Evolutionary conservation across 1,140 invertebrate genomes (phyloP), one percentile per base, ranked within the genome.

Genomic region (Scaptomyza pallida): DNA sequence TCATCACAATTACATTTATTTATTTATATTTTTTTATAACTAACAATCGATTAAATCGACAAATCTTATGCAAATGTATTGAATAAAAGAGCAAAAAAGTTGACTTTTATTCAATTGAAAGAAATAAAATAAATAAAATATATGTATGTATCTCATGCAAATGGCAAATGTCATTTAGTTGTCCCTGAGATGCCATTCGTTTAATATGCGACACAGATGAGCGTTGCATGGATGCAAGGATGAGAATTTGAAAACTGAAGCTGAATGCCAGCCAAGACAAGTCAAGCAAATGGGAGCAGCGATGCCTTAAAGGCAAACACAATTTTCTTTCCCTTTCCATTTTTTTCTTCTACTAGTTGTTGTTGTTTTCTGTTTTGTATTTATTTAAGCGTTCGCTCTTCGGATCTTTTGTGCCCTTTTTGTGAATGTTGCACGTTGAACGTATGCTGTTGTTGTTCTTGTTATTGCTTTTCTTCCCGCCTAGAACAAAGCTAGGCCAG

Each of bases 341-440:
- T 9, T 45, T 9, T 51, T 44, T 61, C 50, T 83, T 75, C 62
- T 51, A 55, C 41, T 59, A 48, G 26, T 78, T 74, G 26, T 45
- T 60, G 54, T 40, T 51, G 48, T 19, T 71, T 44, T 56, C n/a
- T 71, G 68, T 17, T 72, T 47, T 85, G 62, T 83, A 69, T 85
- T 85, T 81, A 74, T 69, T 80, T 81, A 86, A 85, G 77, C 63
- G 73, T 62, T 85, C 47, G 16, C 56, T 72, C 45, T 30, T 62
- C 61, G 72, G 55, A 12, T 78, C 67, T 77, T 72, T 75, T 79
- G 68, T 76, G 80, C 75, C 81, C 81, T 80, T 82, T 85, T 2
- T 9, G 26, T 86, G 64, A 85, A 71, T 85, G 81, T 77, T 86
- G 81, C 77, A 81, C 81, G 80, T 85, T 85, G 55, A 68, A 35